Evolutionary conservation across 2,888 invertebrate genomes (phyloP).

Genomic region (Drosophila fungiperda): DNA sequence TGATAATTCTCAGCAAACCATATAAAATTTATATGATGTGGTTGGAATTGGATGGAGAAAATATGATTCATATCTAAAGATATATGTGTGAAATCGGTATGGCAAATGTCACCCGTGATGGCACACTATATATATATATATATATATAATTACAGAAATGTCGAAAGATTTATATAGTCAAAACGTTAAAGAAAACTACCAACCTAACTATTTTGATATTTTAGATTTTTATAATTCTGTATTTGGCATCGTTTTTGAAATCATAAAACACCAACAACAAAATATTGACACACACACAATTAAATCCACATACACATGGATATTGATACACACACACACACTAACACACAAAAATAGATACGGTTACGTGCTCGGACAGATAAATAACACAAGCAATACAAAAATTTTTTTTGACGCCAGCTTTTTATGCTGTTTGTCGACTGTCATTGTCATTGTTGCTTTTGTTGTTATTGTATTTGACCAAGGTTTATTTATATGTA

Average conservation of each 20-base stretch:
- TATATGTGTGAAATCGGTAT: not conserved
- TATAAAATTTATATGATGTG: not conserved
- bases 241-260: conserved; percentile 20
- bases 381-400: conserved; percentile 38
- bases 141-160: not conserved
- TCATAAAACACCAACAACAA: conserved; percentile 33
- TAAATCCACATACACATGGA: not conserved
- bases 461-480: conserved; percentile 44
- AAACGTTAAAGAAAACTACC: not conserved
- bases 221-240: conserved; percentile 21
- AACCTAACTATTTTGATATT: not conserved
- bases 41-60: not conserved
- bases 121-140: not conserved
- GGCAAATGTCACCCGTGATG: not conserved
- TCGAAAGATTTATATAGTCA: not conserved
- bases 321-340: not conserved
- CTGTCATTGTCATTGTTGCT: conserved; percentile 15
- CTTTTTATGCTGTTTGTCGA: conserved; percentile 40
- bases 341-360: not conserved
- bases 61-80: not conserved
- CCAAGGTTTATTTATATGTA: conserved; percentile 74
- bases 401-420: conserved; percentile 45
- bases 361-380: conserved; percentile 18
- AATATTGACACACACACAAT: conserved; percentile 40
- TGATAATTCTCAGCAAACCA: not conserved